Percentiles rank a stretch among this genome's conserved stretches.
These are phyloP conservation scores for Tarsius wallacei DNA, from an alignment of 2,797 vertebrate species.

Conservation along the genomic window DNA sequence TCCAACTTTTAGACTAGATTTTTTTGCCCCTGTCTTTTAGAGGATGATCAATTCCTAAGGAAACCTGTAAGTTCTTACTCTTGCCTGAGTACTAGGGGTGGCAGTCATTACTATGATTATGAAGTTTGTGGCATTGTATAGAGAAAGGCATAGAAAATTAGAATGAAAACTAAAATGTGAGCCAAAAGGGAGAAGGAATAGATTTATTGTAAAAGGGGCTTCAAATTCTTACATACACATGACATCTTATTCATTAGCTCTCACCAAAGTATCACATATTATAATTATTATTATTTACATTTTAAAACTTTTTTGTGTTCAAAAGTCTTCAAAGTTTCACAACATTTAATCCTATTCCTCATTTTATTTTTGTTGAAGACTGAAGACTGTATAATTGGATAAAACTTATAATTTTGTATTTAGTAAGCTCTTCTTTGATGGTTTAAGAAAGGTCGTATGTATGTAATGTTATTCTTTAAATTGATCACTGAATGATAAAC, in stretches of 20 bases:
- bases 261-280: not conserved
- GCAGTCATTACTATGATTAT: not conserved
- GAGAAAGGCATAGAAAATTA: slow-evolving; percentile 6
- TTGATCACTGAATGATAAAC: not conserved
- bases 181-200: not conserved
- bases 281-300: not conserved
- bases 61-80: not conserved
- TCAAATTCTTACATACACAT: not conserved
- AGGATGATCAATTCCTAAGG: not conserved
- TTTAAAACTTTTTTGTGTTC: not conserved
- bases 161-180: not conserved
- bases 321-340: not conserved
- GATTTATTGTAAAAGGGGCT: not conserved
- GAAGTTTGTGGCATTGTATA: not conserved
- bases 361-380: not conserved
- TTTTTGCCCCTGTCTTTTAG: not conserved
- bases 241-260: not conserved
- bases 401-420: not conserved
- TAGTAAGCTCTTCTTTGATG: not conserved
- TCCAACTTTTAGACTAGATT: not conserved
- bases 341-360: not conserved
- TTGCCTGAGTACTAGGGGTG: not conserved
- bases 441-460: not conserved
- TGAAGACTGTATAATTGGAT: not conserved
- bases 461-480: not conserved